Evolutionary conservation across 2,797 vertebrate genomes (phyloP).

Genomic region (Peromyscus melanophrys): DNA sequence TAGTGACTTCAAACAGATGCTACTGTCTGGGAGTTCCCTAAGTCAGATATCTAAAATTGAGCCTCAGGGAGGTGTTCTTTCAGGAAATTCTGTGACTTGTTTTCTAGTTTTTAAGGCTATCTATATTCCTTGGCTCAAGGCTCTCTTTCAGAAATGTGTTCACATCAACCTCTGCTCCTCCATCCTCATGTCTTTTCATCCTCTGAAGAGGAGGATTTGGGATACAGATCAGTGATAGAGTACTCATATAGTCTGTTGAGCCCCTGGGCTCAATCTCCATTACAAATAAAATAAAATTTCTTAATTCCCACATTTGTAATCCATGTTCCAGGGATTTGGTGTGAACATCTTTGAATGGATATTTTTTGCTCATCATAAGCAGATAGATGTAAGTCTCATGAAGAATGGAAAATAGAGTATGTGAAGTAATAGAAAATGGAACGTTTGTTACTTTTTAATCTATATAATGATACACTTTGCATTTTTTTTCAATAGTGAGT

Average conservation of each 20-base stretch:
- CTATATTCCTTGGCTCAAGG: background rate
- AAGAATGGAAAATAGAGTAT: background rate
- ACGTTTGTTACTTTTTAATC: background rate
- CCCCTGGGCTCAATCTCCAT: background rate
- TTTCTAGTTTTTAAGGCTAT: background rate
- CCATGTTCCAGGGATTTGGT: background rate
- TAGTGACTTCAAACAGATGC: background rate
- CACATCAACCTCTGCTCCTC: background rate
- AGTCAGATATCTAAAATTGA: background rate
- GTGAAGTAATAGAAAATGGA: slow-evolving; percentile 8
- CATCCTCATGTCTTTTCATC: background rate
- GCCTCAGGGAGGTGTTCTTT: background rate
- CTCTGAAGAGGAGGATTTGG: background rate
- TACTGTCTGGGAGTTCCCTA: background rate
- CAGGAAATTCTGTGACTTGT: background rate
- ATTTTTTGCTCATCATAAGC: background rate
- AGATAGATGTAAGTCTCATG: background rate
- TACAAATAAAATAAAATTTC: background rate
- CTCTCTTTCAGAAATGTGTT: background rate
- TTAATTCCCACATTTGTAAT: background rate
- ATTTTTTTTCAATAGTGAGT: slow-evolving; percentile 31
- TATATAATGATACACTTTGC: background rate
- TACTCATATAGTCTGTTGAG: background rate
- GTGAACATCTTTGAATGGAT: background rate
- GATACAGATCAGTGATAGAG: background rate